phyloP scores from a whole-genome alignment of 1,140 invertebrate genomes.

The Drosophila willistoni region DNA sequence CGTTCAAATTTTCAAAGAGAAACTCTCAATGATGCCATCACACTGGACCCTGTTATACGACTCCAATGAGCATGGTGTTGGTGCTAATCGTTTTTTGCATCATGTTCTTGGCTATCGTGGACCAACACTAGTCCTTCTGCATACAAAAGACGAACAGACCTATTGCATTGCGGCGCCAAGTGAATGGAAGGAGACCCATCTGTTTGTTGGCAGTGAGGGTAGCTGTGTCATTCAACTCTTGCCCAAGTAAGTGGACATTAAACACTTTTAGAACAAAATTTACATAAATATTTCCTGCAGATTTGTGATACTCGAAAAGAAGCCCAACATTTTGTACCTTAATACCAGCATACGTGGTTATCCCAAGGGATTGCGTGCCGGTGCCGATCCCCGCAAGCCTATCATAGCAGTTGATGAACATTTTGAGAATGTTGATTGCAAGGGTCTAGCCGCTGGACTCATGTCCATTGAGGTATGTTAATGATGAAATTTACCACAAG shows the following conservation, averaged over 20 bases:
- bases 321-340: conserved; percentile 91
- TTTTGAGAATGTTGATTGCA: conserved; percentile 87
- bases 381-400: conserved; percentile 90
- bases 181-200: conserved; percentile 93
- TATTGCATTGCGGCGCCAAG: conserved; percentile 91
- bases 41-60: conserved; percentile 94
- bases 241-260: conserved; percentile 86
- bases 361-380: conserved; percentile 92
- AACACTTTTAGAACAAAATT: not conserved
- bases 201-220: conserved; percentile 92
- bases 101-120: conserved; percentile 94
- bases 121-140: conserved; percentile 91
- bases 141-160: conserved; percentile 87
- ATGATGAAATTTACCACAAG: not conserved
- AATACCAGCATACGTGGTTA: conserved; percentile 93
- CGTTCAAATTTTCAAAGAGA: conserved; percentile 86
- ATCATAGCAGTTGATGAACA: conserved; percentile 89
- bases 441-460: conserved; percentile 87
- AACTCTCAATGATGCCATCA: conserved; percentile 87
- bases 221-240: conserved; percentile 90
- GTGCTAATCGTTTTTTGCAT: conserved; percentile 93
- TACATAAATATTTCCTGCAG: conserved; percentile 81
- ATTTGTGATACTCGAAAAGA: conserved; percentile 87
- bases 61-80: conserved; percentile 92
- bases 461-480: conserved; percentile 85